These are phyloP conservation scores for Scarus forsteni DNA, from an alignment of 2,797 vertebrate species.

Conservation along the genomic window DNA sequence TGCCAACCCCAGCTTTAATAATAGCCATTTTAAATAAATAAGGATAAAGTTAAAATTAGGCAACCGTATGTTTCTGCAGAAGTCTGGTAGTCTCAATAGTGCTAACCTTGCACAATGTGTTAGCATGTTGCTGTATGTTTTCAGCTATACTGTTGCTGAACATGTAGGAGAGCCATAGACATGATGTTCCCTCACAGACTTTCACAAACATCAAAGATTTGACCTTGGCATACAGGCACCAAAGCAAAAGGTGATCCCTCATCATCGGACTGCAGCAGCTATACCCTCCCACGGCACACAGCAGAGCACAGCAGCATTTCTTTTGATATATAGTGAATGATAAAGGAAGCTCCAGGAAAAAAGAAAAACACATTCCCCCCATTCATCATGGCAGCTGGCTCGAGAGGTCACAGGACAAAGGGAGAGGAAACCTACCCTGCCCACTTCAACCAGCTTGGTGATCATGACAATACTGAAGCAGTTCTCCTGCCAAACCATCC, in stretches of 20 bases:
- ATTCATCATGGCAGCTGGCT: constrained; percentile 53
- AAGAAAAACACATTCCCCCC: constrained; percentile 53
- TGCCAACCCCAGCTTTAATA: too few species aligned
- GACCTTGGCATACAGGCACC: constrained; percentile 63
- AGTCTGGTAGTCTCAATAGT: too few species aligned
- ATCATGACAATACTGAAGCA: constrained; percentile 98
- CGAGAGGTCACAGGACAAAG: constrained; percentile 64
- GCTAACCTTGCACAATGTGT: too few species aligned
- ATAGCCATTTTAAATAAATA: too few species aligned
- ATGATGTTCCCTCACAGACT: constrained; percentile 13
- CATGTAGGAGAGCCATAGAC: not conserved
- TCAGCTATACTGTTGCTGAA: constrained; percentile 2
- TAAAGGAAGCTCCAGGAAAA: constrained; percentile 57
- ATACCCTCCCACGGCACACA: constrained; percentile 45
- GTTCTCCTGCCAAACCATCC: constrained; percentile 99
- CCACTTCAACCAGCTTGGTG: constrained; percentile 97
- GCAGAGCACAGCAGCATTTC: not conserved
- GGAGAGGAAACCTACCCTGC: constrained; percentile 87
- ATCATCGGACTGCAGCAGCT: constrained; percentile 48
- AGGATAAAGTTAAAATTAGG: too few species aligned
- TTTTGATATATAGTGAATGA: constrained; percentile 52
- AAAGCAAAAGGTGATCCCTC: constrained; percentile 60
- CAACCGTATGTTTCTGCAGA: too few species aligned
- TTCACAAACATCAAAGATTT: constrained; percentile 61
- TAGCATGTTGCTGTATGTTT: not conserved